These are phyloP conservation scores for Atherinosoma microstoma DNA, from an alignment of 2,797 vertebrate species.

Conservation along the genomic window DNA sequence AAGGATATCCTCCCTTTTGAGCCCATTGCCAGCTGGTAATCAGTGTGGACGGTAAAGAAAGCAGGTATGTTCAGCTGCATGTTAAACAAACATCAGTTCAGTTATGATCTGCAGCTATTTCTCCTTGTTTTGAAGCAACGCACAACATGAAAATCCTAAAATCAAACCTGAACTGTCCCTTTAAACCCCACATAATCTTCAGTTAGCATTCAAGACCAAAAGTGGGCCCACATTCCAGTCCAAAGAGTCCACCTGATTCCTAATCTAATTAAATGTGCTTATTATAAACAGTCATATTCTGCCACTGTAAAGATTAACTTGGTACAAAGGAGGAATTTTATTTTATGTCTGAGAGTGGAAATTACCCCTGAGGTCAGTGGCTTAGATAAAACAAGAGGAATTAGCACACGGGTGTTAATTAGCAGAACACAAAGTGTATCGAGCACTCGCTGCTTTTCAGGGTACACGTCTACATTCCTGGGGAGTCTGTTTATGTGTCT, in stretches of 20 bases:
- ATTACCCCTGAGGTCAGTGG: slow-evolving; percentile 34
- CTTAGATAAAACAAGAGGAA: slow-evolving; percentile 46
- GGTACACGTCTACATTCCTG: slow-evolving; percentile 83
- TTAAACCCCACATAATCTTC: slow-evolving; percentile 49
- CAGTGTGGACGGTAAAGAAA: slow-evolving; percentile 13
- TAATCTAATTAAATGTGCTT: slow-evolving; percentile 56
- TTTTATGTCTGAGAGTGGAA: slow-evolving; percentile 28
- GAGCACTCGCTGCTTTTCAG: slow-evolving; percentile 73
- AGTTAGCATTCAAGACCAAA: slow-evolving; percentile 44
- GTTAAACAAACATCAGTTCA: slow-evolving; percentile 21
- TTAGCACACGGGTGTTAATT: slow-evolving; percentile 75
- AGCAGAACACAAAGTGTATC: slow-evolving; percentile 67
- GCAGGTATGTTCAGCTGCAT: slow-evolving; percentile 20
- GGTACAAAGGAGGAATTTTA: slow-evolving; percentile 27
- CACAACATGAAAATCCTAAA: not conserved
- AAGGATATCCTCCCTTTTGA: slow-evolving; percentile 57
- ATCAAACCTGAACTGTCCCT: slow-evolving; percentile 4
- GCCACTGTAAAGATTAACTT: slow-evolving; percentile 45
- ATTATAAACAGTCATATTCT: slow-evolving; percentile 53
- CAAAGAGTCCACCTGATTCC: slow-evolving; percentile 29
- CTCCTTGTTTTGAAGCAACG: slow-evolving; percentile 13
- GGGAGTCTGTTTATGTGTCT: slow-evolving; percentile 53
- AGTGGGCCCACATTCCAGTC: slow-evolving; percentile 44
- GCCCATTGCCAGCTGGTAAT: slow-evolving; percentile 46
- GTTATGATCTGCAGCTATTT: slow-evolving; percentile 22